These are phyloP conservation scores for Cavia aperea DNA, from an alignment of 2,113 vertebrate species.

Conservation along the genomic window DNA sequence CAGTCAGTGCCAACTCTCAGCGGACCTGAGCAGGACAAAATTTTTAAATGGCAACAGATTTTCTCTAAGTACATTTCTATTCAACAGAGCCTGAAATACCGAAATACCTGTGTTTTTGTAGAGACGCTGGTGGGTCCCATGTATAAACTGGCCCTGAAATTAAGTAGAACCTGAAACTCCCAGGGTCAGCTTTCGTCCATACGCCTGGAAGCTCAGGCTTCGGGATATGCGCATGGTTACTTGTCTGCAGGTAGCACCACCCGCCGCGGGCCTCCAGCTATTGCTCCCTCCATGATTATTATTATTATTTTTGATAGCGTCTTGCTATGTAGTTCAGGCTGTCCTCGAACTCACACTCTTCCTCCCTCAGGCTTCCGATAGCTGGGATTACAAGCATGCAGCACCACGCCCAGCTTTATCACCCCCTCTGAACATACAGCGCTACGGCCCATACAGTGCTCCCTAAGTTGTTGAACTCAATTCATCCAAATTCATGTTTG, in stretches of 20 bases:
- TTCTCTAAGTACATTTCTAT: neutral
- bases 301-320: neutral
- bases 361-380: neutral
- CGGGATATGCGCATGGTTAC: fast-evolving
- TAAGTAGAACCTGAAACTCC: too few relatives aligned
- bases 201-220: neutral
- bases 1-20: neutral
- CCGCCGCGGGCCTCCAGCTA: neutral
- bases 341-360: neutral
- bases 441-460: neutral
- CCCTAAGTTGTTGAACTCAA: neutral
- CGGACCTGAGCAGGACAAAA: neutral
- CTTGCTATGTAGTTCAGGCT: neutral
- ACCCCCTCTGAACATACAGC: fast-evolving
- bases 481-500: neutral
- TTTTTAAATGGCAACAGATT: neutral
- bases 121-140: neutral
- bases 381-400: neutral
- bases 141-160: neutral
- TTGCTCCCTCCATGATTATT: neutral
- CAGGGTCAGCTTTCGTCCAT: fast-evolving
- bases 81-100: neutral
- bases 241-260: neutral
- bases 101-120: neutral
- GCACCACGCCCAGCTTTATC: neutral